Evolutionary conservation across 2,113 vertebrate genomes (phyloP), one percentile per base, ranked within the genome.

Genomic region (Strix uralensis): DNA sequence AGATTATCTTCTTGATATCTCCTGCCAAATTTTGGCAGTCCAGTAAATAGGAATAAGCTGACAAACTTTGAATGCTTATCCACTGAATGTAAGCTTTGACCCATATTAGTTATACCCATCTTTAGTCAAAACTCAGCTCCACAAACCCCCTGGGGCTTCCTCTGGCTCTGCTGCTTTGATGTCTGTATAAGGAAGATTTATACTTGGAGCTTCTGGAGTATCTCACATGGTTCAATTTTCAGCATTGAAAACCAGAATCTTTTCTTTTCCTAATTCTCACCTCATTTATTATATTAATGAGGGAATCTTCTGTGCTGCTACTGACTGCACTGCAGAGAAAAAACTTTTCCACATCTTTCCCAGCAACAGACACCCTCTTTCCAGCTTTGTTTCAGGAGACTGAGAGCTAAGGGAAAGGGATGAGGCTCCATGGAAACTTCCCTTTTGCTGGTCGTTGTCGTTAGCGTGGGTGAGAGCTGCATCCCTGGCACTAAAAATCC

Each of bases 91-190:
- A 84, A 78, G 47, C 30, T 92, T 95, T 87, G 78, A 90, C 83
- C 89, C 74, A 59, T 66, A 65, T 62, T 85, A 85, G 73, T 85
- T 83, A 81, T 90, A 95, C 18, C 96, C 92, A 82, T 96, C 84
- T 95, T 95, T 95, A 95, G 95, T 88, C 91, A 95, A 96, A 96
- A 92, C 54, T 87, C 54, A 66, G 49, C 36, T 94, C 17, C 86
- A 73, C 59, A 85, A 69, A 32, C 47, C 74, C 63, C 70, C 79
- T 44, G 66, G 61, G 94, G 62, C 23, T 87, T 94, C 55, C 85
- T 92, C 67, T 22, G 85, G 32, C 89, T 25, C 83, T 92, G 86
- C 92, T 12, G 30, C 96, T 98, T 97, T 98, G 96, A 97, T 96
- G 94, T 94, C 96, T 95, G 84, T 86, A 90, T 95, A 95, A 96